phyloP scores from a whole-genome alignment of 1,140 invertebrate species.

The Tetramorium parvispinum region DNA sequence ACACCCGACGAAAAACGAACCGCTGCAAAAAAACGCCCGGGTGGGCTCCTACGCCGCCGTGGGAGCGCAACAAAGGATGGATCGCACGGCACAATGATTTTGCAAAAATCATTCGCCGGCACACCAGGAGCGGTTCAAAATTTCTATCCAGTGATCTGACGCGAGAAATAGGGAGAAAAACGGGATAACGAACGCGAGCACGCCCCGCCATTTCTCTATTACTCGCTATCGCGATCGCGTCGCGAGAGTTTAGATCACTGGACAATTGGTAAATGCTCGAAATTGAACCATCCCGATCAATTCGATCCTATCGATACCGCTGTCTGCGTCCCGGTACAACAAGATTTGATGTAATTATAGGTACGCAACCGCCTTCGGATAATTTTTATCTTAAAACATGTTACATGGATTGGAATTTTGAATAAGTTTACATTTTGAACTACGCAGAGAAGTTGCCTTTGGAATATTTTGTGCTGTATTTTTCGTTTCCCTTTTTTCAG shows the following conservation, averaged over 20 bases:
- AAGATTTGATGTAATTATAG: slow-evolving; percentile 7
- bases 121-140: not conserved
- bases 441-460: not conserved
- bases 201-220: slow-evolving; percentile 23
- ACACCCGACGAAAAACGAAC: slow-evolving; percentile 5
- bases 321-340: not conserved
- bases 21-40: not conserved
- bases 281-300: slow-evolving; percentile 35
- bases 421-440: not conserved
- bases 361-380: not conserved
- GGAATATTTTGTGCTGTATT: not conserved
- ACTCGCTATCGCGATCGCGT: not conserved
- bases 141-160: slow-evolving; percentile 45
- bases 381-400: not conserved
- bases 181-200: slow-evolving; percentile 31
- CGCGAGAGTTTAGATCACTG: slow-evolving; percentile 10
- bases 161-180: slow-evolving; percentile 41
- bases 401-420: not conserved
- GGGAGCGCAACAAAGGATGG: slow-evolving; percentile 27
- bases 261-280: slow-evolving; percentile 22
- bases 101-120: slow-evolving; percentile 48
- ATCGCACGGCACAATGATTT: slow-evolving; percentile 41
- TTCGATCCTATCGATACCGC: slow-evolving; percentile 8
- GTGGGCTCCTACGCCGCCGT: slow-evolving; percentile 3
- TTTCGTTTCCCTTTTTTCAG: not conserved